A percentile compares a stretch with the other conserved stretches of the same genome.
Evolutionary conservation across 2,888 invertebrate genomes (phyloP).

Genomic region (Sinopyrophorus schimmeli): DNA sequence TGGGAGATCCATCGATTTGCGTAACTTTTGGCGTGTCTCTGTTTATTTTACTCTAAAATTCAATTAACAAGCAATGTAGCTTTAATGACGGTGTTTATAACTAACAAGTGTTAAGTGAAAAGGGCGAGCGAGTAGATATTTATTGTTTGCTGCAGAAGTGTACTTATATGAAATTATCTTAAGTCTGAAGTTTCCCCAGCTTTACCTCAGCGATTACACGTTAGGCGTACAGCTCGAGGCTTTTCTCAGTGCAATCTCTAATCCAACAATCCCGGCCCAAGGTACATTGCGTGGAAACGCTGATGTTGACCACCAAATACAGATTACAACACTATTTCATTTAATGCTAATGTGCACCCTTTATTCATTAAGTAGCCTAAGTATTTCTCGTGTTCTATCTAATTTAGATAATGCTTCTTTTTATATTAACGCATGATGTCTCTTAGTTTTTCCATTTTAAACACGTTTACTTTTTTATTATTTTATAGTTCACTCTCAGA

Average conservation of each 20-base stretch:
- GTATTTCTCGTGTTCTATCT: too few relatives aligned
- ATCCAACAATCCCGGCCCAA: conserved; percentile 50
- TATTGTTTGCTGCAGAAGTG: conserved; percentile 23
- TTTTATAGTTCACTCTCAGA: too few relatives aligned
- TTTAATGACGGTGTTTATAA: conserved; percentile 16
- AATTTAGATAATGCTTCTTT: not conserved
- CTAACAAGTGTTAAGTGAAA: conserved; percentile 25
- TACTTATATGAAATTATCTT: conserved; percentile 48
- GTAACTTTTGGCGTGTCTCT: too few relatives aligned
- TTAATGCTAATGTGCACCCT: conserved; percentile 41
- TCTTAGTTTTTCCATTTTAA: too few relatives aligned
- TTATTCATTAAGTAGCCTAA: conserved; percentile 18
- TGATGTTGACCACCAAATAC: conserved; percentile 54
- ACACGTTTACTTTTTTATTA: too few relatives aligned
- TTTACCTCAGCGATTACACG: conserved; percentile 50
- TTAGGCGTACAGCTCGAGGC: conserved; percentile 44
- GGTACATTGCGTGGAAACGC: conserved; percentile 55
- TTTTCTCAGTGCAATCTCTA: conserved; percentile 47
- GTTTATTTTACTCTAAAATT: conserved; percentile 15
- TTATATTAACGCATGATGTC: too few relatives aligned
- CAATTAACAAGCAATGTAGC: conserved; percentile 15
- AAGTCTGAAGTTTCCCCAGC: conserved; percentile 48
- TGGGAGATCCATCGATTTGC: too few relatives aligned
- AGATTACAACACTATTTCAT: conserved; percentile 54
- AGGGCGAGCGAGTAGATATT: conserved; percentile 24